These are phyloP conservation scores for Drosophila maculinotata DNA, from an alignment of 2,888 invertebrate genomes.

Conservation along the genomic window DNA sequence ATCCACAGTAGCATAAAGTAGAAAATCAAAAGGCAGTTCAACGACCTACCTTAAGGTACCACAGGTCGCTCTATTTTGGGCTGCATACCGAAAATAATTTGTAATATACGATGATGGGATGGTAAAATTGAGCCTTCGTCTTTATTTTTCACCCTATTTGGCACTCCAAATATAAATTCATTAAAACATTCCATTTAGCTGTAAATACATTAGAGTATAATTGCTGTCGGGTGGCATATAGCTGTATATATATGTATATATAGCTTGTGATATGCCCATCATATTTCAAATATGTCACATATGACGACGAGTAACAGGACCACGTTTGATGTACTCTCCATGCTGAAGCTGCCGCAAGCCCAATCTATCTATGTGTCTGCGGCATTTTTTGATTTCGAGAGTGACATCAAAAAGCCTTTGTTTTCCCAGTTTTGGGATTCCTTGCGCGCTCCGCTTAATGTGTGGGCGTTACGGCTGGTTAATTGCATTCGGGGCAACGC, in stretches of 20 bases:
- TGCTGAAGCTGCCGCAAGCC: neutral
- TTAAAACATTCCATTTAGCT: constrained; percentile 76
- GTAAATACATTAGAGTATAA: constrained; percentile 72
- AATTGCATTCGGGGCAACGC: constrained; percentile 68
- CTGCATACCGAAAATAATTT: neutral
- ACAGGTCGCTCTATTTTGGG: constrained; percentile 21
- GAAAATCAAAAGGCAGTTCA: constrained; percentile 53
- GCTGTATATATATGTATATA: constrained; percentile 22
- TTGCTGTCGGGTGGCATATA: constrained; percentile 49
- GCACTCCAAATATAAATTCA: constrained; percentile 66
- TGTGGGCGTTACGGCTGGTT: constrained; percentile 76
- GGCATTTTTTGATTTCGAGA: constrained; percentile 42
- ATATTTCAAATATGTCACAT: constrained; percentile 74
- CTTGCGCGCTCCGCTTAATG: constrained; percentile 51
- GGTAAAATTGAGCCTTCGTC: neutral
- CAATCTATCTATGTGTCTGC: constrained; percentile 12
- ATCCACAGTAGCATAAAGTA: no score
- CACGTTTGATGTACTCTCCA: constrained; percentile 53
- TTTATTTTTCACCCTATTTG: constrained; percentile 38
- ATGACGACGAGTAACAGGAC: constrained; percentile 48
- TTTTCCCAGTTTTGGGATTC: constrained; percentile 39
- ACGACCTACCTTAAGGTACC: constrained; percentile 64
- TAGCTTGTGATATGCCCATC: constrained; percentile 42
- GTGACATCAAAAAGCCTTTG: constrained; percentile 73
- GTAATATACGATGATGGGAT: constrained; percentile 4